These are phyloP conservation scores for Pteromalus puparum DNA, from an alignment of 1,140 invertebrate species.

Conservation along the genomic window DNA sequence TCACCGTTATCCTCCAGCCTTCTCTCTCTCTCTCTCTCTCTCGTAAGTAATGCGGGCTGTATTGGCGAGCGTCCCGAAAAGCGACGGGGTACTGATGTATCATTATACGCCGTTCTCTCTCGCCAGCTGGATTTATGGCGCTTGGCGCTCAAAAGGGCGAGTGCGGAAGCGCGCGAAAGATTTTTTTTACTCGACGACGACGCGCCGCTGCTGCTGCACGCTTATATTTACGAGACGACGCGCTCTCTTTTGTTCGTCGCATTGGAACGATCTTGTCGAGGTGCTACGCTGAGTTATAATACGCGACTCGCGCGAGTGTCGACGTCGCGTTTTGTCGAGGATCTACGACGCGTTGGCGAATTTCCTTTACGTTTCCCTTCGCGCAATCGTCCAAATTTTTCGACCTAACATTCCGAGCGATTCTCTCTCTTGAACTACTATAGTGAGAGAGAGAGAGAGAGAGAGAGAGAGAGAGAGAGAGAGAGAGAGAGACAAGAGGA, in stretches of 20 bases:
- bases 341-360: no score
- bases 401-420: neutral
- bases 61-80: slow-evolving; percentile 51
- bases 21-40: neutral
- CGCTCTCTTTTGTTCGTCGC: neutral
- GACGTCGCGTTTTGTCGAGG: no score
- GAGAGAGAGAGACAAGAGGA: neutral
- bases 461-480: no score
- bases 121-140: slow-evolving; percentile 17
- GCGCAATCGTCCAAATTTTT: neutral
- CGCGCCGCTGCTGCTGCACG: no score
- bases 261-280: no score
- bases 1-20: neutral
- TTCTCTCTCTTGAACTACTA: neutral
- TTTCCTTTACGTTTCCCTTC: neutral
- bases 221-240: slow-evolving; percentile 41
- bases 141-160: slow-evolving; percentile 23
- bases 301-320: no score
- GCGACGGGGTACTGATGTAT: slow-evolving; percentile 48
- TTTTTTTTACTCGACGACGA: slow-evolving; percentile 26
- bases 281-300: no score
- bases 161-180: slow-evolving; percentile 29
- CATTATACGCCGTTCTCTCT: slow-evolving; percentile 31
- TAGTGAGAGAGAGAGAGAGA: no score
- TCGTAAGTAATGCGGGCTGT: slow-evolving; percentile 42